Conservation (phyloP, 2,888 invertebrate species). For the Dinocampus coccinellae region DNA sequence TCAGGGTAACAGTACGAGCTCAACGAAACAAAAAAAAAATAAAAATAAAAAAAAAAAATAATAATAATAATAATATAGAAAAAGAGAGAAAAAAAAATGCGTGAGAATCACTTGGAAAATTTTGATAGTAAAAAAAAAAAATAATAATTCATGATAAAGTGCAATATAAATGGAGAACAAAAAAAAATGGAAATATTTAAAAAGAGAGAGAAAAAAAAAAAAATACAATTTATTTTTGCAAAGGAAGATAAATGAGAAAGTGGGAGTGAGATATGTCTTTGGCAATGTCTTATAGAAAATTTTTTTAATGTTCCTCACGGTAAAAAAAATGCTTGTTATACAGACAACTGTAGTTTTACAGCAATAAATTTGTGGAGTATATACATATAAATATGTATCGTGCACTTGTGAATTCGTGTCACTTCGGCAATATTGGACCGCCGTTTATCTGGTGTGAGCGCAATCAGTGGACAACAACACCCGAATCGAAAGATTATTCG, state of each 20-base stretch:
- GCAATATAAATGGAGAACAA: neutral
- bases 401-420: too few relatives aligned
- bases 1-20: conserved; percentile 43
- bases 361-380: neutral
- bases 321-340: neutral
- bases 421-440: too few relatives aligned
- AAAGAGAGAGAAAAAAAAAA: neutral
- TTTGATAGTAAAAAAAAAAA: conserved; percentile 25
- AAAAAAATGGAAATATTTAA: neutral
- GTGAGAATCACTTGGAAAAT: conserved; percentile 28
- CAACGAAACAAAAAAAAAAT: neutral
- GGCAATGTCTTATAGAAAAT: conserved; percentile 1
- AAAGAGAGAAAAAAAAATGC: too few relatives aligned
- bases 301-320: neutral
- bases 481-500: too few relatives aligned
- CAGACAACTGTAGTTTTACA: conserved; percentile 1
- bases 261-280: neutral
- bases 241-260: conserved; percentile 2
- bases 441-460: too few relatives aligned
- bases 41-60: too few relatives aligned
- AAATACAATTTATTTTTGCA: neutral
- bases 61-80: too few relatives aligned
- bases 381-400: neutral
- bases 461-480: too few relatives aligned
- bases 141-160: neutral